Evolutionary conservation across 2,113 vertebrate species (phyloP), one percentile per base, ranked within the genome.

Genomic region (Todiramphus chloris): DNA sequence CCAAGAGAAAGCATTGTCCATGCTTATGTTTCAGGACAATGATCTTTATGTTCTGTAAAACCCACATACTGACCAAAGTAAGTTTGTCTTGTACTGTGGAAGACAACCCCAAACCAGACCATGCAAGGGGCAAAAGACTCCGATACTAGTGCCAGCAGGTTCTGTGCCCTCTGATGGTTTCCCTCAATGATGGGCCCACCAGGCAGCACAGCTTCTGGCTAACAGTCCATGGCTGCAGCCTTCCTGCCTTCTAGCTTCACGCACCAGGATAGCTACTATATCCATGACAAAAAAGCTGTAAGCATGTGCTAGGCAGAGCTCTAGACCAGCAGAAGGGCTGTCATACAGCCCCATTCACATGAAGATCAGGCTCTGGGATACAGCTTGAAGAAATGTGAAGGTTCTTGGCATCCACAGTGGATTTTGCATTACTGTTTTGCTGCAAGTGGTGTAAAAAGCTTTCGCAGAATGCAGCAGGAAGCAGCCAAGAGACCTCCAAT

Each of bases 331-430:
- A 89, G 44, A 73, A 73, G 21, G 31, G 60, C 27, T 1, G 5
- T 43, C 81, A 46, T 1, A 4, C 33, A 73, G 48, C 17, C 67
- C 23, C 13, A 56, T 83, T 7, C 60, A 51, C 0, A 3, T 0
- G 1, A 75, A 9, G 21, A 55, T 83, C n/a, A 51, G 35, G 59
- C 24, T 27, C 37, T 76, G 79, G 37, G 43, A 92, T 81, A 59
- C 0, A 0, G 30, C 56, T 90, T 2, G 3, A 3, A 50, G 56
- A 79, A 92, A 72, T 2, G 0, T 10, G 78, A 37, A 1, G 1
- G 16, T n/a, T 83, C 39, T 70, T 30, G n/a, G 62, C 43, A 90
- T 31, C 44, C 67, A 10, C 0, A 1, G 53, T 39, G 59, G 37
- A 64, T 74, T 88, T 51, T 53, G 10, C 17, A 59, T 55, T 16